Percentiles rank a stretch among this genome's conserved stretches.
These are phyloP conservation scores for Schlechtendalia chinensis DNA, from an alignment of 1,140 invertebrate species.

Conservation along the genomic window DNA sequence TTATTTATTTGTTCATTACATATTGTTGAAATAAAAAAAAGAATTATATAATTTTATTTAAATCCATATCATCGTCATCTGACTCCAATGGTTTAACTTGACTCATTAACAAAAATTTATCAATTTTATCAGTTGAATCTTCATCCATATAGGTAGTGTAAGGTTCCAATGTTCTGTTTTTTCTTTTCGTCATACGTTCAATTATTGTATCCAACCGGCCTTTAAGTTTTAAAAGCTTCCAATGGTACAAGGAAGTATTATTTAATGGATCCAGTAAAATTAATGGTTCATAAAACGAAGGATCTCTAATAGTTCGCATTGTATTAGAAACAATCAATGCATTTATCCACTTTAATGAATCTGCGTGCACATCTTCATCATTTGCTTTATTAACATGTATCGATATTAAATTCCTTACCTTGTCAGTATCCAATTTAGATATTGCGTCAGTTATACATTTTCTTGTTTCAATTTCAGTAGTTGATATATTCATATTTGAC, in stretches of 20 bases:
- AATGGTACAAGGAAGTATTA: background rate
- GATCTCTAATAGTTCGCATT: background rate
- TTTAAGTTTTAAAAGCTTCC: conserved; percentile 36
- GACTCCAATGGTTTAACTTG: conserved; percentile 46
- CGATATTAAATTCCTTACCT: conserved; percentile 22
- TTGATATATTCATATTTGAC: background rate
- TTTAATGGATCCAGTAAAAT: background rate
- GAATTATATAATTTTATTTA: conserved; percentile 38
- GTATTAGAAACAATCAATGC: background rate
- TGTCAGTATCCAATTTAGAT: background rate
- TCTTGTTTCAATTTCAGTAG: background rate
- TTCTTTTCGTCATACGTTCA: conserved; percentile 38
- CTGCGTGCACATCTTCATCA: background rate
- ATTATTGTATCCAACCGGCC: conserved; percentile 27
- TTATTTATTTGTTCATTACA: conserved; percentile 5
- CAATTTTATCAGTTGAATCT: conserved; percentile 48
- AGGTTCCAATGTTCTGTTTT: conserved; percentile 39
- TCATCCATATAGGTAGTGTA: conserved; percentile 44
- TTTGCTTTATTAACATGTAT: background rate
- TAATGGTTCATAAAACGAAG: background rate
- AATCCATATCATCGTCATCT: conserved; percentile 45
- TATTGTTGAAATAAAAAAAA: background rate
- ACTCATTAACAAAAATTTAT: conserved; percentile 44
- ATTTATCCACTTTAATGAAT: conserved; percentile 22
- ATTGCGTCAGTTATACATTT: background rate